Base-by-base conservation (phyloP, 2,888 invertebrate genomes). In the Acleris emargana region DNA sequence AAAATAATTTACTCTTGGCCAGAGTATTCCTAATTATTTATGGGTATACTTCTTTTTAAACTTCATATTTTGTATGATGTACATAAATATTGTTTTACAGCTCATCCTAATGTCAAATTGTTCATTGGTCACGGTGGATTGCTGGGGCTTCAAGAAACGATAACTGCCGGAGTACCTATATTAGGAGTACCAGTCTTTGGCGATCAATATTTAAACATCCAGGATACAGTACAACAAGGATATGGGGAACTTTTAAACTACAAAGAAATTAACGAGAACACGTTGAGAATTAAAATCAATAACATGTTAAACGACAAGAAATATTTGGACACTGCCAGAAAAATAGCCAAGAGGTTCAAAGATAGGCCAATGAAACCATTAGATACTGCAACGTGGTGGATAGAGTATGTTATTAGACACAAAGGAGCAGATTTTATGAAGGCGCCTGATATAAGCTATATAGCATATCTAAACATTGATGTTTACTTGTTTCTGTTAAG, bases 101-200 rank as follows among this genome's bases (percentile, higher is more conserved):
- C 86, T 2, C 89, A 92, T 75, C 79, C 78, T 1, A 91, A 91
- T 73, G 75, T 89, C 0, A 82, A 83, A 53, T 64, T 91, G 0
- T 92, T 92, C 70, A 89, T 92, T 20, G 84, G 88, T 2, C 91
- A 92, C 67, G 91, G 91, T 13, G 91, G 90, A 38, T 63, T 73
- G 1, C 82, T 89, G 58, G 87, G 91, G 54, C 84, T 86, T 1
- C 87, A 86, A 69, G 92, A 92, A 69, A 85, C 88, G 13, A 80
- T 89, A 0, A 76, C 84, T 60, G 77, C 84, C 68, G 89, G 84
- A 7, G 84, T 89, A 6, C 91, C 92, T 0, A 81, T 91, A 75
- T 68, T 92, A 1, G 88, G 89, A 18, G 80, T 90, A 20, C 92
- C 92, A 1, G 75, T 92, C 9, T 90, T 80, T 58, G 89, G 84